Evolutionary conservation across 1,140 invertebrate genomes (phyloP), one percentile per base, ranked within the genome.

Genomic region (Diuraphis noxia): DNA sequence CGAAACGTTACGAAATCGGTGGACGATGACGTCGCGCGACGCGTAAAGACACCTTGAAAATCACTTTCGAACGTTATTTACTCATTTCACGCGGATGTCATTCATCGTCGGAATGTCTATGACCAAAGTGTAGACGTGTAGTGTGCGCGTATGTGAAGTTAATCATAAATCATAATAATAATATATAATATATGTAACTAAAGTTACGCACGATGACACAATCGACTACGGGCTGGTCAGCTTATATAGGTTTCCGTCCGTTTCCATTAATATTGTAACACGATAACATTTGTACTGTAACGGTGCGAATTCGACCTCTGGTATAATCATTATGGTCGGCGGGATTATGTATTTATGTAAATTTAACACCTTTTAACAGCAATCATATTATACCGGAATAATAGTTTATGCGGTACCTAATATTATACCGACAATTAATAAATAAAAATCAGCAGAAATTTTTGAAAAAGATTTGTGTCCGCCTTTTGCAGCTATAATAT

Each of bases 11-110:
- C 82, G 82, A 43, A 84, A 84, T n/a, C 30, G 6, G 77, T 21
- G 77, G 21, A 79, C 77, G 77, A 79, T 79, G 34, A 84, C 49
- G 86, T 56, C 34, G 23, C 0, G 19, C 34, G n/a, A 52, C 49
- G 86, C 21, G 23, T 56, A 56, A 8, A 88, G 52, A 3, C 10
- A 36, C 38, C 46, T 52, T 88, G 34, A 86, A 86, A 86, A 86
- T 86, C 43, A 86, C 84, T 86, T 86, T 86, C 84, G 84, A 52
- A 86, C 84, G 84, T 52, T 86, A 52, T 52, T 86, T 52, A 86
- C 46, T 85, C n/a, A 85, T 85, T 46, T 43, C 43, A 10, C 84
- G 25, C 41, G 82, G 41, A 41, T 43, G 82, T 84, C 82, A 84
- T 84, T 84, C 82, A n/a, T 84, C 41, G 82, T n/a, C 40, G 13